Percentiles rank a stretch among this genome's conserved stretches.
Evolutionary conservation across 2,888 invertebrate genomes (phyloP).

Genomic region (Sarcophaga subvicina): DNA sequence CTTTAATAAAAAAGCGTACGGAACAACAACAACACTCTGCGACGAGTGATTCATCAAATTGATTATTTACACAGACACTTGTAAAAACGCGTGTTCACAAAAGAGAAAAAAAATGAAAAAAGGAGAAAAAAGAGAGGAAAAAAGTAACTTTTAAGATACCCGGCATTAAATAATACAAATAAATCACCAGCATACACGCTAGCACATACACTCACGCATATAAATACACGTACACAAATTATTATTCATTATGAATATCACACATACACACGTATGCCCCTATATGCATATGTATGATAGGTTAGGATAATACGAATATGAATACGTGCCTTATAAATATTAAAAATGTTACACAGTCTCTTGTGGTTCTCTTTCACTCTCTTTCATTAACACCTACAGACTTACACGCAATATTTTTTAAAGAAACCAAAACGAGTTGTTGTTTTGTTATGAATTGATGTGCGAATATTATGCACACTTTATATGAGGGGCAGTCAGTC

Average conservation of each 20-base stretch:
- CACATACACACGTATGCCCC: background rate
- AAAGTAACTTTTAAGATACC: conserved; percentile 13
- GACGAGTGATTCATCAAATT: conserved; percentile 20
- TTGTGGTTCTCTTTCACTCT: no score
- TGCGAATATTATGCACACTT: no score
- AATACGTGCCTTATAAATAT: conserved; percentile 8
- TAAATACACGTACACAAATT: background rate
- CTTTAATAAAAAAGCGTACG: background rate
- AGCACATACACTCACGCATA: background rate
- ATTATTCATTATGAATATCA: background rate
- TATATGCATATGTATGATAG: background rate
- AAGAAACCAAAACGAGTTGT: background rate
- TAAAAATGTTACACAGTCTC: background rate
- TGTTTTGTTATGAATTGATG: no score
- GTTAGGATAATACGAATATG: conserved; percentile 26
- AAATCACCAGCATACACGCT: conserved; percentile 4
- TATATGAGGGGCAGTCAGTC: background rate
- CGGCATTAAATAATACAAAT: conserved; percentile 27
- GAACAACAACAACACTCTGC: background rate
- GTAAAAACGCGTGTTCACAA: background rate
- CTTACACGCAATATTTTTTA: background rate
- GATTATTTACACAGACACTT: conserved; percentile 7
- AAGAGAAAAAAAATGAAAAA: background rate
- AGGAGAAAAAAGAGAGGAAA: background rate
- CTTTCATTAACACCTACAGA: no score